phyloP scores from a whole-genome alignment of 2,888 invertebrate species.

The Theristus sp. region DNA sequence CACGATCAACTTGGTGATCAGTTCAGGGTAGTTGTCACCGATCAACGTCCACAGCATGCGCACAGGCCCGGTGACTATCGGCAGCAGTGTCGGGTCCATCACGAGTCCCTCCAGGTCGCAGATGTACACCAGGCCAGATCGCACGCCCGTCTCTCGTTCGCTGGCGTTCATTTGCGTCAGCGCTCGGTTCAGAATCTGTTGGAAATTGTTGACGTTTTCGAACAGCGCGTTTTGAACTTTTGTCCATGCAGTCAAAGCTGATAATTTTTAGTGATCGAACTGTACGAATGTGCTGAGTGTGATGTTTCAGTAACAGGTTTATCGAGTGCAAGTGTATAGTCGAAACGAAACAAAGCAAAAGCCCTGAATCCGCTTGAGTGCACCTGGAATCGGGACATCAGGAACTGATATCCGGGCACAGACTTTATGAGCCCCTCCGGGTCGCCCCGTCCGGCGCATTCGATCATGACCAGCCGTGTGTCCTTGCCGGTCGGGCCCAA shows the following conservation, averaged over 20 bases:
- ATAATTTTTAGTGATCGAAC: too few species aligned
- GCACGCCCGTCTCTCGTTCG: constrained; percentile 10
- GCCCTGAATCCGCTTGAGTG: too few species aligned
- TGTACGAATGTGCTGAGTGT: too few species aligned
- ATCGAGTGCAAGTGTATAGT: too few species aligned
- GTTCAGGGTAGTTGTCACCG: constrained; percentile 19
- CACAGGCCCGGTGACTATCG: constrained; percentile 19
- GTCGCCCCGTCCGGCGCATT: constrained; percentile 19
- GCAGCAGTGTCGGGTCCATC: constrained; percentile 15
- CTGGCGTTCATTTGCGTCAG: constrained; percentile 15
- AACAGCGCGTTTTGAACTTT: too few species aligned
- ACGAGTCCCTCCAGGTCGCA: constrained; percentile 18
- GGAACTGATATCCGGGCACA: constrained; percentile 16
- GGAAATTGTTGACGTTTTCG: too few species aligned
- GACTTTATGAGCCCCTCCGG: constrained; percentile 17
- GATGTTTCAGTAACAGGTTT: too few species aligned
- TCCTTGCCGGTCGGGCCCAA: constrained; percentile 14
- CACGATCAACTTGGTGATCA: constrained; percentile 15
- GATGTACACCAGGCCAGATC: not conserved
- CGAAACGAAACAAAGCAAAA: too few species aligned
- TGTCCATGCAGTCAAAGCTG: too few species aligned
- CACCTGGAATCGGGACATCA: constrained; percentile 15
- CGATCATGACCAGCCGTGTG: constrained; percentile 16
- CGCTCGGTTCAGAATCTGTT: constrained; percentile 17
- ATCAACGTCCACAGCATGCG: constrained; percentile 19